Percentiles rank a stretch among this genome's conserved stretches.
Evolutionary conservation across 2,888 invertebrate species (phyloP).

Genomic region (Drosophila neotestacea): DNA sequence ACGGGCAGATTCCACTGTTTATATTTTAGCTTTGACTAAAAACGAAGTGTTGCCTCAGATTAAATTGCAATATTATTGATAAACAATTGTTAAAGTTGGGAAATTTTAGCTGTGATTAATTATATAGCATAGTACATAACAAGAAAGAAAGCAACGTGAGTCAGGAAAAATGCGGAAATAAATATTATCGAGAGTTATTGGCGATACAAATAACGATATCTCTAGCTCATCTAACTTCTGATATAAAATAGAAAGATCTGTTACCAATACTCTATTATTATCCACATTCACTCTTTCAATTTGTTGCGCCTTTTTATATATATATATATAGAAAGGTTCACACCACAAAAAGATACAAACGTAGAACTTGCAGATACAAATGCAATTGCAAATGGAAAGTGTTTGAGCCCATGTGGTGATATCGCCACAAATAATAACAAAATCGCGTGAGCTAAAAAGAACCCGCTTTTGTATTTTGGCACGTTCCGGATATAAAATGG

Average conservation of each 20-base stretch:
- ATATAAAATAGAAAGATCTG: neutral
- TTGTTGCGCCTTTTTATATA: constrained; percentile 18
- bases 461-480: constrained; percentile 26
- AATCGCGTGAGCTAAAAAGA: constrained; percentile 43
- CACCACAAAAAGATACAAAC: constrained; percentile 21
- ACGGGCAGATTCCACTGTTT: constrained; percentile 26
- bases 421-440: constrained; percentile 44
- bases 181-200: neutral
- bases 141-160: neutral
- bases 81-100: neutral
- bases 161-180: neutral
- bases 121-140: neutral
- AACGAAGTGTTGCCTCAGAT: constrained; percentile 4
- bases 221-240: no score
- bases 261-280: neutral
- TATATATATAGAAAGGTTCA: constrained; percentile 22
- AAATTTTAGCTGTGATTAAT: neutral
- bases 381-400: constrained; percentile 25
- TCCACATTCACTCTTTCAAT: constrained; percentile 15
- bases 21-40: constrained; percentile 14
- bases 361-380: constrained; percentile 35
- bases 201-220: neutral
- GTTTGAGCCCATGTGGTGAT: constrained; percentile 30
- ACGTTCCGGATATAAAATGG: constrained; percentile 45
- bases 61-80: constrained; percentile 6